phyloP scores from a whole-genome alignment of 1,140 invertebrate genomes.

The Dendroctonus valens region DNA sequence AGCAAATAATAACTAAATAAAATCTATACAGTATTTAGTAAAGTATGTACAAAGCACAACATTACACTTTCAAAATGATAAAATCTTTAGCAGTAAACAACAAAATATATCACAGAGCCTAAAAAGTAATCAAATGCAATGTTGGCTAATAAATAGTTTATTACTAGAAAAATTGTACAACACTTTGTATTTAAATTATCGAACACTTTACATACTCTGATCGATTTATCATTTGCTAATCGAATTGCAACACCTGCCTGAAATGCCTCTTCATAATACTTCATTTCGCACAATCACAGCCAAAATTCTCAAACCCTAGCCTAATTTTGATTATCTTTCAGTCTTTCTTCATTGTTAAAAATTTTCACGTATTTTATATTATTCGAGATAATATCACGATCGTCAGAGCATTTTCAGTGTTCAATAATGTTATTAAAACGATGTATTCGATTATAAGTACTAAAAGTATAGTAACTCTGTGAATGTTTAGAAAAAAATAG shows the following conservation, averaged over 20 bases:
- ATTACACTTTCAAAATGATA: conserved; percentile 34
- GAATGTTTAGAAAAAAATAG: no score
- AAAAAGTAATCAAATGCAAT: conserved; percentile 32
- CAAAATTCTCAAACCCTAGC: conserved; percentile 4
- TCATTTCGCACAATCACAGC: conserved; percentile 9
- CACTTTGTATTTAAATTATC: conserved; percentile 5
- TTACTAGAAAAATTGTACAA: conserved; percentile 17
- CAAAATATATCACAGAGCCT: conserved; percentile 49
- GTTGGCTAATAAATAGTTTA: conserved; percentile 25
- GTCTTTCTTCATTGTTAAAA: not conserved
- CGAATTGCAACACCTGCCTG: not conserved
- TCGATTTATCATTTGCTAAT: not conserved
- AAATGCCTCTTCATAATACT: conserved; percentile 12
- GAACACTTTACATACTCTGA: not conserved
- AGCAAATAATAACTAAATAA: conserved; percentile 6
- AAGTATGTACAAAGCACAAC: conserved; percentile 19
- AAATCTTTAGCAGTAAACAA: conserved; percentile 41
- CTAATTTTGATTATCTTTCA: conserved; percentile 30
- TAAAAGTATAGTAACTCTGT: no score
- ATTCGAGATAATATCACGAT: conserved; percentile 1
- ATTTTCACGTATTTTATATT: conserved; percentile 5
- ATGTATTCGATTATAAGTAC: conserved; percentile 33
- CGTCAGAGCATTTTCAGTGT: no score
- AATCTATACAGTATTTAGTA: conserved; percentile 1
- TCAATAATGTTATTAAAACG: not conserved